These are phyloP conservation scores for Ephialtes manifestator DNA, from an alignment of 2,888 invertebrate genomes.

Conservation along the genomic window DNA sequence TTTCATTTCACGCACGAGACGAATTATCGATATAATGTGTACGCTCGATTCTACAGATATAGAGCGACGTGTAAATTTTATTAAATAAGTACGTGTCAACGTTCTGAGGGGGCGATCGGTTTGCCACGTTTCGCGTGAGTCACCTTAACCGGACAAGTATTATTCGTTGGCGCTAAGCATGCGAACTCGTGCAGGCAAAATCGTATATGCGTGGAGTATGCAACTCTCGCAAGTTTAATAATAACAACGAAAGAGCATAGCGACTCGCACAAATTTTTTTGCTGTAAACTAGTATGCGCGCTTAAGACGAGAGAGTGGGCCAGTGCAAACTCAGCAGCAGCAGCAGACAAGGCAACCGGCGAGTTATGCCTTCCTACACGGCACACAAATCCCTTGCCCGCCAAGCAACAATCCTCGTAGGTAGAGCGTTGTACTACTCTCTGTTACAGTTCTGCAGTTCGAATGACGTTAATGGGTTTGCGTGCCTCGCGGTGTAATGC, in stretches of 20 bases:
- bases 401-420: conserved; percentile 15
- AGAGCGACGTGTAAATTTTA: conserved; percentile 16
- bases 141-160: background rate
- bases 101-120: background rate
- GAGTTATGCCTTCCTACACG: conserved; percentile 29
- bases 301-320: conserved; percentile 5
- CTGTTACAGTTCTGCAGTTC: conserved; percentile 15
- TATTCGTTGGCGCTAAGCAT: conserved; percentile 10
- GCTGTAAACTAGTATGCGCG: background rate
- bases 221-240: conserved; percentile 11
- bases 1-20: conserved; percentile 22
- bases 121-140: conserved; percentile 20
- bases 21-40: background rate
- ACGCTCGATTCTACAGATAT: background rate
- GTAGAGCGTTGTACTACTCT: conserved; percentile 3
- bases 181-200: background rate
- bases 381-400: conserved; percentile 12
- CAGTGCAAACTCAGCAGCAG: background rate
- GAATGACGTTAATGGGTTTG: conserved; percentile 25
- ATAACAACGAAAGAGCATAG: conserved; percentile 1
- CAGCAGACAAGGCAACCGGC: background rate
- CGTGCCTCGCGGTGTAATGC: conserved; percentile 23
- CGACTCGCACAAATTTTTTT: background rate
- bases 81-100: conserved; percentile 16
- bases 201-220: background rate